Evolutionary conservation across 2,797 vertebrate genomes (phyloP), one percentile per base, ranked within the genome.

Genomic region (Microcaecilia unicolor): DNA sequence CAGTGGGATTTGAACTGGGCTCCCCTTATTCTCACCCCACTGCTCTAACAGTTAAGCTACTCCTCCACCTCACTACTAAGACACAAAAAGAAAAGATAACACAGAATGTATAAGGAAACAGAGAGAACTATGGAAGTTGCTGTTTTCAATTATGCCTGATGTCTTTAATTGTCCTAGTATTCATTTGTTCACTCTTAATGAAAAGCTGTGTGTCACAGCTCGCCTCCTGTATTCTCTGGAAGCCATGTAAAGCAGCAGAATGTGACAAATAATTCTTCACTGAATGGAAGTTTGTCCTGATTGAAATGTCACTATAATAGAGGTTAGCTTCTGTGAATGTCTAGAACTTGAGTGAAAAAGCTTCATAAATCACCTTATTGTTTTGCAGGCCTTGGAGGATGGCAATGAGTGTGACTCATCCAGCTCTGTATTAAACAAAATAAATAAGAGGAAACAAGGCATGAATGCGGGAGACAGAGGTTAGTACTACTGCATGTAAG

Each of bases 361-460:
- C 40, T 64, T 76, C 71, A 63, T 64, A 75, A 80, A 78, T 78
- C 50, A 64, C 47, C 57, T 59, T 61, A 65, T 64, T 76, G 66
- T 74, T 80, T 60, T 31, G 2, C 29, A 55, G 61, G 47, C 67
- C 62, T 77, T 63, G 35, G 51, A 74, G 64, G 61, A 42, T 47
- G 39, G 44, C 53, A 61, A 44, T 4, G 40, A 64, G 34, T 14
- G 48, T 86, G 83, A 85, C 55, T 85, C 82, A 84, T 64, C 39
- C 44, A 58, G 38, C 57, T 44, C 22, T 61, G 51, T 76, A 81
- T 73, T 78, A 72, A 79, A 72, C 69, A 71, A 83, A 80, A 80
- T 76, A 83, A 81, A 80, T 78, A 81, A 76, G 64, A 80, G 66
- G 76, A 82, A 81, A 82, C 70, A 75, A 80, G 63, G 61, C 72